phyloP scores from a whole-genome alignment of 2,113 vertebrate genomes.

The Nestor notabilis region DNA sequence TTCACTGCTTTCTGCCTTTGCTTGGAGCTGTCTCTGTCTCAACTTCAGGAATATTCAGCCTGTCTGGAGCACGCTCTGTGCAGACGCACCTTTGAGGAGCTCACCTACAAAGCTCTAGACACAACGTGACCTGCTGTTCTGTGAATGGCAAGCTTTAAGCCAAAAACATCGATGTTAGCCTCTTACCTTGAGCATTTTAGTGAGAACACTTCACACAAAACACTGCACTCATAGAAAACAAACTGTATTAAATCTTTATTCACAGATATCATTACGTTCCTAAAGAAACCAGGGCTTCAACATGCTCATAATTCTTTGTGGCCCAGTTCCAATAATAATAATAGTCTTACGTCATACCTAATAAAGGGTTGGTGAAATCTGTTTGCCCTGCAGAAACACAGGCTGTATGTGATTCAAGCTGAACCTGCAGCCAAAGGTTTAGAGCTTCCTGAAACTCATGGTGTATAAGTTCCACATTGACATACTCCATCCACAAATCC shows the following conservation, averaged over 20 bases:
- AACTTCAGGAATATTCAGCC: background rate
- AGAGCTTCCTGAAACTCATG: slow-evolving; percentile 85
- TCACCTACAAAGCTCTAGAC: background rate
- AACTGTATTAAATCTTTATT: background rate
- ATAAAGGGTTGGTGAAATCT: slow-evolving; percentile 81
- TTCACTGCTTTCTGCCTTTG: background rate
- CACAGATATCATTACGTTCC: background rate
- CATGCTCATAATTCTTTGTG: background rate
- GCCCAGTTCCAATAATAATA: background rate
- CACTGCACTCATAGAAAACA: background rate
- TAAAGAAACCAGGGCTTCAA: background rate
- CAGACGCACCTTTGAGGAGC: background rate
- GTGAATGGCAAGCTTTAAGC: background rate
- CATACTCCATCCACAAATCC: slow-evolving; percentile 93
- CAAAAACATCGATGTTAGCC: background rate
- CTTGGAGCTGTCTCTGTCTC: background rate
- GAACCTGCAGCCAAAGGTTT: slow-evolving; percentile 84
- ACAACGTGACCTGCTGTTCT: background rate
- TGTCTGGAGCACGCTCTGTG: background rate
- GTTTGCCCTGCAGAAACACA: slow-evolving; percentile 66
- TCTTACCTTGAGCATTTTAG: background rate
- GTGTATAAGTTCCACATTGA: slow-evolving; percentile 88
- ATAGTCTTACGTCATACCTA: slow-evolving; percentile 74
- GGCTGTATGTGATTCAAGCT: slow-evolving; percentile 79
- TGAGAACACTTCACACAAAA: background rate